Base-by-base conservation (phyloP, 2,888 invertebrate species). In the Cacoxenus indagator region DNA sequence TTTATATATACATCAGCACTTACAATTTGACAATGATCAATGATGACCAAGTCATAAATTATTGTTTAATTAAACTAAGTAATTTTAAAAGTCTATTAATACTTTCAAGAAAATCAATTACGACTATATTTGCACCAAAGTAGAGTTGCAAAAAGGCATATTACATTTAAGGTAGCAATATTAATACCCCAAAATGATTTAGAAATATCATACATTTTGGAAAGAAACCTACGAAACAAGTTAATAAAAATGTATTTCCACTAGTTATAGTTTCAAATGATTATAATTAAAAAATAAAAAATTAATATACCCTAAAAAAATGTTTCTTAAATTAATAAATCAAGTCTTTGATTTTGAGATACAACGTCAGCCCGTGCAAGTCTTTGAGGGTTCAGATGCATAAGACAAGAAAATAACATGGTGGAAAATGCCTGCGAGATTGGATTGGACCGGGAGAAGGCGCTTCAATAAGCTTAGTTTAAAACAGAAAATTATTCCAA, bases 331-430 rank as follows among this genome's bases (percentile, higher is more conserved):
- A 54, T 68, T 72, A 71, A 65, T 70, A 73, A 81, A 77, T 72
- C 75, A 78, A 83, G 83, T 83, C 84, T 83, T 84, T 77, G 77
- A 73, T 70, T 73, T 81, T 81, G 84, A 83, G 84, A 83, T 83
- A 76, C 83, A 68, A 75, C 37, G 68, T 45, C 43, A 67, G 27
- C 67, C 67, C 74, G 77, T n/a, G n/a, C 72, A 71, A 75, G 78
- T 69, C 68, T 68, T 65, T 71, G 62, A 79, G 73, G 74, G 73
- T 70, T 68, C 5, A 8, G 22, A 29, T 51, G 31, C 17, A 11
- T 26, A 55, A 55, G 19, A 26, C 19, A 26, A 22, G 46, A 64
- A 68, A 65, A 73, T 73, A 78, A 82, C 78, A 78, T 77, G 82
- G 78, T 68, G 68, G 64, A 55, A 70, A 71, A 14, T 37, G 37